Evolutionary conservation across 2,888 invertebrate species (phyloP), one percentile per base, ranked within the genome.

Genomic region (Drosophila nr. perissopoda): DNA sequence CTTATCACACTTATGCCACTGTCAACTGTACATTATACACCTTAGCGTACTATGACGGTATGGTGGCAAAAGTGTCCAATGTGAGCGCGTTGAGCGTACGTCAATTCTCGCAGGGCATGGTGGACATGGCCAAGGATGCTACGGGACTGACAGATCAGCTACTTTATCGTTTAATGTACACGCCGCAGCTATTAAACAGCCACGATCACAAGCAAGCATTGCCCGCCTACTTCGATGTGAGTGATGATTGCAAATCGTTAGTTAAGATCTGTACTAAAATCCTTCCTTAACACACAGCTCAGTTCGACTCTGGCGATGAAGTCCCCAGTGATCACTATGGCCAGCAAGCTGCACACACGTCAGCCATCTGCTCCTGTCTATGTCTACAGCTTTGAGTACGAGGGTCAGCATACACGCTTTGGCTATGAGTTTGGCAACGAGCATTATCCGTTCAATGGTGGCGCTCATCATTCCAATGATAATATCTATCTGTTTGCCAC

Each of bases 391-490:
- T 94, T 94, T 71, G 94, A 94, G 75, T 94, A 94, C 74, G 90
- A 91, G 57, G 94, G 94, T 27, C 74, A 91, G 29, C 71, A 92
- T 58, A 92, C 93, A 0, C 88, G 93, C n/a, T 93, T 94, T 83
- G 93, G 93, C 2, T 94, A 93, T 82, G 94, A 93, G 42, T 91
- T 92, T 8, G 91, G 92, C 54, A 92, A 92, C 40, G 78, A 88
- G 0, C 92, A 93, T 38, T 94, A 94, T 87, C 94, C 94, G 0
- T 94, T 94, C 66, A 91, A 93, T 68, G 94, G 94, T 6, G 94
- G 95, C 4, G 94, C 94, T 2, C 94, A 95, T 74, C 95, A 95
- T 83, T 94, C 95, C 0, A 94, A 95, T 79, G 95, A 95, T 71
- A 93, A 95, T 34, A 93, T 95, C n/a, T 94, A 95, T 81, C 79